Evolutionary conservation across 1,140 invertebrate genomes (phyloP), one percentile per base, ranked within the genome.

Genomic region (Drosophila novamexicana): DNA sequence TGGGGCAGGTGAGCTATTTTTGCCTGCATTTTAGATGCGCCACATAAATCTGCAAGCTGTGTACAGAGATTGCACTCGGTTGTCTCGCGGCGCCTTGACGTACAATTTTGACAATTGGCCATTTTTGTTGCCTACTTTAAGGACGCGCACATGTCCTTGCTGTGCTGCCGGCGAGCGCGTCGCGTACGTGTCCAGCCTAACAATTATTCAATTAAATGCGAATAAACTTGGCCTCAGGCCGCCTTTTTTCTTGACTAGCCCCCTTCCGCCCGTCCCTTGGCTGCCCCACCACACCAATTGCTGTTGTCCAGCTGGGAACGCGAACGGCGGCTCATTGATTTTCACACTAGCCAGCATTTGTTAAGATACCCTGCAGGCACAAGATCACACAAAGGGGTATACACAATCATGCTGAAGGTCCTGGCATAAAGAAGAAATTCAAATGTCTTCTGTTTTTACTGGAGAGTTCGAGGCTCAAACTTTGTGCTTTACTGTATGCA

Each of bases 161-260:
- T 12, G 6, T 18, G 52, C 44, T 50, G 14, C n/a, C 9, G 6
- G 63, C 16, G 34, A 53, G 37, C 39, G 14, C 74, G 40, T 50
- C 47, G 64, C 53, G 58, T 76, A 88, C 83, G 83, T 86, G 77
- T 77, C 62, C 66, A 72, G 90, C 79, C 72, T 80, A 81, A 77
- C 77, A 90, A 91, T 91, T 91, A 91, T 90, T 91, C 85, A 91
- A 91, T 91, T 91, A 91, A 90, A 91, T 91, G 65, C 70, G 72
- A 78, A 91, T 76, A 81, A 75, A 86, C 79, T 88, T 81, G 22
- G 71, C 82, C 71, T 57, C 44, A 29, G 68, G 79, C 32, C 36
- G 42, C 67, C 58, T 29, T 29, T 29, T 29, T 57, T 65, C 29
- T 58, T 64, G 57, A 49, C 77, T 59, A 34, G 8, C n/a, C 34